A percentile compares a stretch with the other conserved stretches of the same genome.
Conservation (phyloP, 2,113 vertebrate species). For the Paralichthys olivaceus region DNA sequence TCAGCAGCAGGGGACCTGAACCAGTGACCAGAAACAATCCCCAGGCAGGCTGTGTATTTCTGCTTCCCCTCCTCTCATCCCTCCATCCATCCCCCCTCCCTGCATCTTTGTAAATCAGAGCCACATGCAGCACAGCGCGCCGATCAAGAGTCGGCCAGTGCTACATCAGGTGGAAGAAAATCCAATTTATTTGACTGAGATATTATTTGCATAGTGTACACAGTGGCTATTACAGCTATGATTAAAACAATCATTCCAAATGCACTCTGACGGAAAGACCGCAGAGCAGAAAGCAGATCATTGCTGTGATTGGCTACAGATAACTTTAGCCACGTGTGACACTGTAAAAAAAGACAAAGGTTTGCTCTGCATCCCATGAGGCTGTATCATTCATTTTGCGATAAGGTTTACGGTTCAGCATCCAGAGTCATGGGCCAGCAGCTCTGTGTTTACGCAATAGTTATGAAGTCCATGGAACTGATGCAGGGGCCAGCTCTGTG, state of each 20-base stretch:
- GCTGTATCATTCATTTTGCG: slow-evolving; percentile 37
- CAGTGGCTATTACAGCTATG: slow-evolving; percentile 42
- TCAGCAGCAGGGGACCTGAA: slow-evolving; percentile 67
- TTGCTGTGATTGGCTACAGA: slow-evolving; percentile 46
- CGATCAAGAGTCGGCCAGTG: slow-evolving; percentile 4
- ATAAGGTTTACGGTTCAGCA: slow-evolving; percentile 30
- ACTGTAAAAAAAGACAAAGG: background rate
- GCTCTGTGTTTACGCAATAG: slow-evolving; percentile 50
- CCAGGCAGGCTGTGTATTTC: slow-evolving; percentile 54
- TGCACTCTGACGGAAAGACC: slow-evolving; percentile 37
- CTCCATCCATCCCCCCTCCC: background rate
- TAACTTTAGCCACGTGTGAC: slow-evolving; percentile 39
- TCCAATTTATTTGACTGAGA: slow-evolving; percentile 66
- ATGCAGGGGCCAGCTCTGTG: slow-evolving; percentile 20
- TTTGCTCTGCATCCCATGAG: slow-evolving; percentile 30
- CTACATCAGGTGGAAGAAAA: slow-evolving; percentile 72
- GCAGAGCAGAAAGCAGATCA: slow-evolving; percentile 20
- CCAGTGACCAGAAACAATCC: slow-evolving; percentile 77
- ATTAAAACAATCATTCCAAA: slow-evolving; percentile 68
- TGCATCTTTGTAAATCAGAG: slow-evolving; percentile 51
- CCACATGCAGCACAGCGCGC: slow-evolving; percentile 23
- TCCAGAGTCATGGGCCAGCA: slow-evolving; percentile 42
- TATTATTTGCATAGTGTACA: slow-evolving; percentile 60
- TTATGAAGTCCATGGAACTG: slow-evolving; percentile 44
- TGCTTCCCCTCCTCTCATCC: slow-evolving; percentile 32